A percentile compares a stretch with the other conserved stretches of the same genome.
Evolutionary conservation across 2,113 vertebrate genomes (phyloP).

Genomic region (Philantomba maxwellii): DNA sequence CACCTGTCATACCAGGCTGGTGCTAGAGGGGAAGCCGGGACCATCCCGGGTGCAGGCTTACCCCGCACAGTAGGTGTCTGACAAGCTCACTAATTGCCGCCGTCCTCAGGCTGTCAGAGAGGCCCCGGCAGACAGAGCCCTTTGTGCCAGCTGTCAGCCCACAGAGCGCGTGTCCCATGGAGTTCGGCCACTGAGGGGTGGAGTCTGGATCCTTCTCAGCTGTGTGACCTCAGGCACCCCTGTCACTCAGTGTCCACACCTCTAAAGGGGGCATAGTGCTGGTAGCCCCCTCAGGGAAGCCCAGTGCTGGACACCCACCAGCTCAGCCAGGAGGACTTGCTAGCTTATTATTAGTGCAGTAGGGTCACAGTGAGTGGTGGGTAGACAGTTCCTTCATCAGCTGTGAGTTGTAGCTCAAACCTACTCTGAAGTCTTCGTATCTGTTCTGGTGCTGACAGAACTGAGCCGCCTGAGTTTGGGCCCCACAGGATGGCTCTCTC

Average conservation of each 20-base stretch:
- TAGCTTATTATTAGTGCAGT: rapidly evolving
- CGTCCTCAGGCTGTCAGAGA: background rate
- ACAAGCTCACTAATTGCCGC: background rate
- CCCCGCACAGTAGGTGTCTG: background rate
- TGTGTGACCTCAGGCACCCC: background rate
- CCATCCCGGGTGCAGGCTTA: background rate
- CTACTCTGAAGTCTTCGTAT: background rate
- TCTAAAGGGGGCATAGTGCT: background rate
- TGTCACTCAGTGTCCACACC: background rate
- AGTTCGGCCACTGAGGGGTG: background rate
- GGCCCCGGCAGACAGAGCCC: background rate
- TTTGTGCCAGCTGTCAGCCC: background rate
- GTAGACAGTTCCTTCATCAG: background rate
- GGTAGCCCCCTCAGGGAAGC: background rate
- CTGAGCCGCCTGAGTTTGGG: background rate
- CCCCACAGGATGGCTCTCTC: background rate
- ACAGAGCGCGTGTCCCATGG: background rate
- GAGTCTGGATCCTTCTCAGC: background rate
- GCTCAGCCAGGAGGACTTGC: background rate
- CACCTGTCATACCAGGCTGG: background rate
- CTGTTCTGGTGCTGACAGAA: background rate
- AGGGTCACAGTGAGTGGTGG: background rate
- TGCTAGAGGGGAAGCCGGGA: background rate
- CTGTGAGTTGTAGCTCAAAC: background rate
- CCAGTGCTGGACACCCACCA: background rate